Evolutionary conservation across 2,888 invertebrate genomes (phyloP), one percentile per base, ranked within the genome.

Genomic region (Trissolcus brochymenae): DNA sequence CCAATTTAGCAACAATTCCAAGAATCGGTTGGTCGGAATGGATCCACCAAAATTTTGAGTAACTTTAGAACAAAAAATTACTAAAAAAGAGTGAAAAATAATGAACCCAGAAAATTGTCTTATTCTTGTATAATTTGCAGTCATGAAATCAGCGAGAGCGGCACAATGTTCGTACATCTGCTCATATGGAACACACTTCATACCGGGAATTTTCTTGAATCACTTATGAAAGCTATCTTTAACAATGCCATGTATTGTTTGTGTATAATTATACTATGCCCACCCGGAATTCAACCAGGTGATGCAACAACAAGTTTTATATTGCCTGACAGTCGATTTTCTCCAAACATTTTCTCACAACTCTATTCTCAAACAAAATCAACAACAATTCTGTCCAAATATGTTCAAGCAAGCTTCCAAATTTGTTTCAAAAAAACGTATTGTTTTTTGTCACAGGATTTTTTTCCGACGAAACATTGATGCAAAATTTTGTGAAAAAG

Each of bases 151-250:
- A 90, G 88, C 53, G 84, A 91, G 17, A 87, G 91, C 11, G 93
- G 93, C 83, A 91, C 92, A 0, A 83, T 92, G 50, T 94, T 93
- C 88, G 85, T 94, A 50, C 92, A 93, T 82, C 85, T 92, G 74
- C 83, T 92, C 11, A 91, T 92, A 56, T 93, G 91, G 91, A 90
- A 92, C 74, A 86, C 88, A 1, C 84, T 86, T 0, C 91, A 50
- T 51, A 41, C 4, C 40, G 59, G 91, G 81, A 84, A 82, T 4
- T 91, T 90, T 80, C 80, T 90, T 43, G 80, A 83, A 59, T 85
- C 87, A 1, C 82, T 91, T 1, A 73, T 91, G 17, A 84, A 86
- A 65, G 87, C 90, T 0, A 80, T 93, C 50, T 93, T 92, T 84
- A 90, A 91, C 88, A 90, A 90, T 60, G 90, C 90, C 78, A 84